Evolutionary conservation across 2,113 vertebrate genomes (phyloP), one percentile per base, ranked within the genome.

Genomic region (Elephantulus edwardii): DNA sequence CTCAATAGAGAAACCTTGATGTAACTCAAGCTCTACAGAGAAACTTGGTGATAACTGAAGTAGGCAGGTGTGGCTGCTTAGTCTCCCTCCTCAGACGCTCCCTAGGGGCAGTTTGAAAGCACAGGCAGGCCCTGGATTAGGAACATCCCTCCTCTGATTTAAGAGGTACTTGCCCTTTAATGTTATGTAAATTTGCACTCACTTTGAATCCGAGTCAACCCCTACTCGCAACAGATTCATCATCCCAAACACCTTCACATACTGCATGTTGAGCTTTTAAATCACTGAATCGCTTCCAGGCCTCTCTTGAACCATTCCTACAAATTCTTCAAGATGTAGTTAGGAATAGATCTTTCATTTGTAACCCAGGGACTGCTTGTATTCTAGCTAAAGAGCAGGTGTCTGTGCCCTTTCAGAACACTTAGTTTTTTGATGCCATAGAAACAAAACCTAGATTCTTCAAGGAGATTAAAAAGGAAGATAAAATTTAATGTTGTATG

Each of bases 401-500:
- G n/a, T 74, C n/a, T 89, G 71, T 78, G n/a, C 50, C n/a, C 48
- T 82, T 82, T 48, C 50, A 70, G 8, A 50, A 60, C 16, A 79
- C n/a, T 64, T 72, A 54, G 20, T 70, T 90, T 91, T 76, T 52
- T 68, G 8, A 11, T 78, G 33, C 16, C 42, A 60, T 13, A 74
- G 60, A 81, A 89, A 46, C 54, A 87, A 71, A 92, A 28, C 87
- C n/a, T 50, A 64, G 80, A 79, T 79, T 75, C 52, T 91, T 84
- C 28, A 70, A 66, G 79, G 72, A 79, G 33, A 35, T 38, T 40
- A 2, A 35, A n/a, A n/a, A n/a, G n/a, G n/a, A n/a, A n/a, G n/a
- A n/a, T n/a, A n/a, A n/a, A n/a, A n/a, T n/a, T n/a, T n/a, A n/a
- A n/a, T n/a, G n/a, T n/a, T n/a, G n/a, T n/a, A n/a, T n/a, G n/a